Evolutionary conservation across 2,888 invertebrate genomes (phyloP).

Genomic region (Nephrotoma flavescens): DNA sequence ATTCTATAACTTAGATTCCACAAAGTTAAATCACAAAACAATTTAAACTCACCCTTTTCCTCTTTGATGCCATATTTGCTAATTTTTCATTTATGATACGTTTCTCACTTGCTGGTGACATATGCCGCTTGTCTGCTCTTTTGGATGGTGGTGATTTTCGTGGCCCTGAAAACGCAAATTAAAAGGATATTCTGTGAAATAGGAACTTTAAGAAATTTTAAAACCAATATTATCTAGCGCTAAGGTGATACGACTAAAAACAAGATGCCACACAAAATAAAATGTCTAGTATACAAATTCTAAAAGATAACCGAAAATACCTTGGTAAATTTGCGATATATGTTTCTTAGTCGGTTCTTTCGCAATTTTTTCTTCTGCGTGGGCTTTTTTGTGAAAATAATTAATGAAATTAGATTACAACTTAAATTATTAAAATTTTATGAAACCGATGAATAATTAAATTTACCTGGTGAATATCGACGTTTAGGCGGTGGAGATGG

Average conservation of each 20-base stretch:
- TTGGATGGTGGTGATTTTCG: conserved; percentile 17
- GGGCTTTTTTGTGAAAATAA: background rate
- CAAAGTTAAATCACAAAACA: too few species aligned
- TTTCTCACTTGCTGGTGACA: background rate
- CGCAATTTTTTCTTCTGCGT: background rate
- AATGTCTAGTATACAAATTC: too few species aligned
- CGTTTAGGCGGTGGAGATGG: conserved; percentile 24
- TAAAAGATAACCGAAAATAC: background rate
- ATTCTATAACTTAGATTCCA: too few species aligned
- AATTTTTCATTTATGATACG: background rate
- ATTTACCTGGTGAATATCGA: conserved; percentile 26
- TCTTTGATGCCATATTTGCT: background rate
- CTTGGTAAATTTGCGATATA: background rate
- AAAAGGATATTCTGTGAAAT: background rate
- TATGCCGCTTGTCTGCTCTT: conserved; percentile 20
- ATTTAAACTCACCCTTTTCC: conserved; percentile 6
- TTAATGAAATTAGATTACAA: background rate
- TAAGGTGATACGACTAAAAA: background rate
- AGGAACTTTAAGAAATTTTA: background rate
- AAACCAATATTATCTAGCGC: too few species aligned
- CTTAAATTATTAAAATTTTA: background rate
- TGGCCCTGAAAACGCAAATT: background rate
- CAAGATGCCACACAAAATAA: background rate
- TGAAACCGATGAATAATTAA: background rate
- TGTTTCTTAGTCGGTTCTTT: background rate